Conservation (phyloP, 1,140 invertebrate species). For the Aphelenchoides fujianensis region DNA sequence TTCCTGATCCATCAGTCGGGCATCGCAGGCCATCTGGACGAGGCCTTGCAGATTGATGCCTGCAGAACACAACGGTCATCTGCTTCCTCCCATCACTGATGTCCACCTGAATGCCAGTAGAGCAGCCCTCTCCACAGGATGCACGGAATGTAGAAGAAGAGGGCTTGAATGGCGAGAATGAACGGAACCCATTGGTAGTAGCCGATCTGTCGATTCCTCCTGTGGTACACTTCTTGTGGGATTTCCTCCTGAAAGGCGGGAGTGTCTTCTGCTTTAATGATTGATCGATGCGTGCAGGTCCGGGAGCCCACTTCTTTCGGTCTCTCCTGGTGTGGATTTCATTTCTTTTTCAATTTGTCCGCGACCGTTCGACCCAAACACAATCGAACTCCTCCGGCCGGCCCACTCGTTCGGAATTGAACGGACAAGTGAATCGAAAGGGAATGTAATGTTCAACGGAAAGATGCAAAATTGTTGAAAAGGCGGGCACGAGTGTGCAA, state of each 20-base stretch:
- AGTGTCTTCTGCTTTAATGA: neutral
- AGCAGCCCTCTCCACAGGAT: slow-evolving; percentile 65
- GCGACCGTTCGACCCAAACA: neutral
- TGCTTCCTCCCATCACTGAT: neutral
- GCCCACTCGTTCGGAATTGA: neutral
- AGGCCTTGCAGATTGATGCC: slow-evolving; percentile 62
- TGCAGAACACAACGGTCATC: slow-evolving; percentile 27
- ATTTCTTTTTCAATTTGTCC: neutral
- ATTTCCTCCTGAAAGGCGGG: slow-evolving; percentile 49
- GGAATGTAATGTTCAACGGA: too few species aligned
- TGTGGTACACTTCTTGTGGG: slow-evolving; percentile 60
- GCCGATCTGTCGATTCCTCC: slow-evolving; percentile 59
- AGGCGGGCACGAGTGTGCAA: neutral
- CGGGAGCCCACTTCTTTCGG: neutral
- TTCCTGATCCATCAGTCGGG: slow-evolving; percentile 59
- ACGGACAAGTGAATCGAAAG: too few species aligned
- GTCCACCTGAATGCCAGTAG: slow-evolving; percentile 62
- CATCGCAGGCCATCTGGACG: slow-evolving; percentile 62
- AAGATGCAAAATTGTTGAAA: too few species aligned
- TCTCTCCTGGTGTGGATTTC: neutral
- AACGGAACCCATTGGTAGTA: slow-evolving; percentile 66
- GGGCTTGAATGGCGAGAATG: slow-evolving; percentile 65
- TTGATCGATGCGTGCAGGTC: neutral
- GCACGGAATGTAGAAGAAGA: slow-evolving; percentile 66
- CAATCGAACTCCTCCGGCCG: neutral